Evolutionary conservation across 2,113 vertebrate genomes (phyloP).

Genomic region (Atractosteus spatula): DNA sequence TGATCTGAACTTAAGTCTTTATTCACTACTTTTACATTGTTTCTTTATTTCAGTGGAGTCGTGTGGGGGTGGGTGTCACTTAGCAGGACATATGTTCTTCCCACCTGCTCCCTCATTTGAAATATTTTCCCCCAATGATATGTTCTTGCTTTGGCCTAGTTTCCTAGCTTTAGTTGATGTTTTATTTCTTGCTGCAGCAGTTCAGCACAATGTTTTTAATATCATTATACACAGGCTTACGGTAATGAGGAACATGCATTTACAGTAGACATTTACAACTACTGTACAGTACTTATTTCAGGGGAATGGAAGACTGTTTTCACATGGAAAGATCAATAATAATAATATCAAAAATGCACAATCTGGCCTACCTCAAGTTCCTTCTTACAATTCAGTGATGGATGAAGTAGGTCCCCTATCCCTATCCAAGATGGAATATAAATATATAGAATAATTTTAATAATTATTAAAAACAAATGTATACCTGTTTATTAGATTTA

Average conservation of each 20-base stretch:
- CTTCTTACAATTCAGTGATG: no score
- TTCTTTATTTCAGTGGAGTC: conserved; percentile 17
- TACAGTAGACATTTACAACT: conserved; percentile 26
- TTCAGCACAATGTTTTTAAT: background rate
- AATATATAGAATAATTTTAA: no score
- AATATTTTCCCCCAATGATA: conserved; percentile 15
- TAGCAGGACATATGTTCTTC: conserved; percentile 23
- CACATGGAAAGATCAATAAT: conserved; percentile 52
- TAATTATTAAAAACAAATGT: no score
- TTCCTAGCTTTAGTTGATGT: background rate
- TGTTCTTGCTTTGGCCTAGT: conserved; percentile 19
- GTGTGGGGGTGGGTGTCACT: conserved; percentile 25
- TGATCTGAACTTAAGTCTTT: no score
- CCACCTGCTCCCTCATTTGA: conserved; percentile 27
- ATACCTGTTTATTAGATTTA: no score
- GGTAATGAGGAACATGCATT: background rate
- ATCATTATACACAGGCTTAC: background rate
- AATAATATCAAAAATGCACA: conserved; percentile 26
- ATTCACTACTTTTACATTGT: no score
- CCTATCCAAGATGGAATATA: no score
- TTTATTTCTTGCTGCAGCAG: background rate
- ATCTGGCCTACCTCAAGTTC: no score
- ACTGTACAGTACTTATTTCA: conserved; percentile 35
- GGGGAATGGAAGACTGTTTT: conserved; percentile 41
- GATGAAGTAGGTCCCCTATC: no score